Percentiles rank a stretch among this genome's conserved stretches.
Conservation (phyloP, 2,113 vertebrate species). For the Elephantulus edwardii region DNA sequence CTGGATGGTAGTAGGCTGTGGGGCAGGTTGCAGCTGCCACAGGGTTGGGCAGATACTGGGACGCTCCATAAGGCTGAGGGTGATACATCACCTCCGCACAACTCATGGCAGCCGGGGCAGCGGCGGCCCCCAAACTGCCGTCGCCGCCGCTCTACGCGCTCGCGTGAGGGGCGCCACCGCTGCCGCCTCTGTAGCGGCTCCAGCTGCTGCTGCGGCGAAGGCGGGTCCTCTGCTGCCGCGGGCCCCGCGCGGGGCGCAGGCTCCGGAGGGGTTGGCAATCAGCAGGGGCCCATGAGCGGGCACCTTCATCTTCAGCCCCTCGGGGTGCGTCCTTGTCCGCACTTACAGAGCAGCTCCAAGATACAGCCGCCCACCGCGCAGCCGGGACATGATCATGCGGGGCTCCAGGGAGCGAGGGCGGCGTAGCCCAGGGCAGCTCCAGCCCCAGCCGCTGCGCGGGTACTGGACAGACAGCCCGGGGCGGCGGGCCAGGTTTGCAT, state of each 20-base stretch:
- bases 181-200: constrained; percentile 38
- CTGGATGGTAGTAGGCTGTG: constrained; percentile 86
- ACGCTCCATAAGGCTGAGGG: constrained; percentile 89
- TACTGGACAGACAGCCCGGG: neutral
- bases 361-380: neutral
- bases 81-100: constrained; percentile 96
- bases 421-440: neutral
- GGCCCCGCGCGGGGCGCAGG: constrained; percentile 61
- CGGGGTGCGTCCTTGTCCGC: constrained; percentile 26
- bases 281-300: constrained; percentile 65
- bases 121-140: constrained; percentile 61
- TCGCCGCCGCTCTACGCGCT: constrained; percentile 12
- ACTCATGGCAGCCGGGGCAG: constrained; percentile 89
- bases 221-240: constrained; percentile 61
- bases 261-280: constrained; percentile 60
- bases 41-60: constrained; percentile 87
- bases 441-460: neutral
- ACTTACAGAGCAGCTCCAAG: constrained; percentile 49
- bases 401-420: neutral
- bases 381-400: neutral
- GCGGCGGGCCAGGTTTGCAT: constrained; percentile 69
- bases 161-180: neutral
- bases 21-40: constrained; percentile 85
- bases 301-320: constrained; percentile 79
- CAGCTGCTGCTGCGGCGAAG: constrained; percentile 56